Evolutionary conservation across 23 tunicate species (phyloP).

Genomic region (Halocynthia roretzi): DNA sequence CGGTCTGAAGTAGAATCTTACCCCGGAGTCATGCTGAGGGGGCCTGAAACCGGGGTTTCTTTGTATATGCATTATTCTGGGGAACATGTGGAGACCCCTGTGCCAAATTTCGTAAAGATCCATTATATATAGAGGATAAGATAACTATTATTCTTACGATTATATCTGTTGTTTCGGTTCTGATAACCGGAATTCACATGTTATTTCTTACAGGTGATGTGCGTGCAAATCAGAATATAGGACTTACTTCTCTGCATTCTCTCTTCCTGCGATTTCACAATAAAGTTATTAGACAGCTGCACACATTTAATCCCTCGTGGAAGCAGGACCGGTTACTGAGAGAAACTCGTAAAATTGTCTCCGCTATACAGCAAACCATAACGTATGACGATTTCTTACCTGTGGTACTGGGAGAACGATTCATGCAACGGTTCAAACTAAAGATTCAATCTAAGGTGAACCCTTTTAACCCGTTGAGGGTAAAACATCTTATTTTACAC

Average conservation of each 20-base stretch:
- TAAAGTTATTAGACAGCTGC: constrained; percentile 34
- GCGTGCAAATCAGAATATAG: constrained; percentile 67
- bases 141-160: too few relatives aligned
- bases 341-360: constrained; percentile 34
- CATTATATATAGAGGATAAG: too few relatives aligned
- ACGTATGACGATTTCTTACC: constrained; percentile 72
- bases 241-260: constrained; percentile 42
- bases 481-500: too few relatives aligned
- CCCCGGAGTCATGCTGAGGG: too few relatives aligned
- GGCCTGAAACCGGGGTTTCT: too few relatives aligned
- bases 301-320: constrained; percentile 50
- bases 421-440: constrained; percentile 55
- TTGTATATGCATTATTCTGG: too few relatives aligned
- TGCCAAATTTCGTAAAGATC: too few relatives aligned
- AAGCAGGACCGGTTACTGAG: background rate
- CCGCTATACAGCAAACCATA: constrained; percentile 62
- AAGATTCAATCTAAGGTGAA: constrained; percentile 40
- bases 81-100: too few relatives aligned
- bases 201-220: constrained; percentile 51
- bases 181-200: background rate
- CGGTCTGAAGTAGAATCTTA: too few relatives aligned
- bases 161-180: constrained; percentile 4
- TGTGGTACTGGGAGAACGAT: constrained; percentile 36
- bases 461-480: too few relatives aligned
- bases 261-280: constrained; percentile 61